These are phyloP conservation scores for Acleris sparsana DNA, from an alignment of 2,888 invertebrate species.

Conservation along the genomic window DNA sequence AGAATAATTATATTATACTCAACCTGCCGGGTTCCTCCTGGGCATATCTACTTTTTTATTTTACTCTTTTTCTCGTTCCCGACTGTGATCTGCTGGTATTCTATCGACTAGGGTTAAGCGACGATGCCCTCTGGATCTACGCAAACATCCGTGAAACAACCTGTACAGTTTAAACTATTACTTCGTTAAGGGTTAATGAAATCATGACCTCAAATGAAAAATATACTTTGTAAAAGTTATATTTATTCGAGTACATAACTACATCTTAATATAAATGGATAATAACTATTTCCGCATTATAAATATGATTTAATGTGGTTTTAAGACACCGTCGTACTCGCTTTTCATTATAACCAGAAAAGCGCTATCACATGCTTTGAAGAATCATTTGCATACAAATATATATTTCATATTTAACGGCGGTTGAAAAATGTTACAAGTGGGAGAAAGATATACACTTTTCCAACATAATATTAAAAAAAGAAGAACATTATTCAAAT, in stretches of 20 bases:
- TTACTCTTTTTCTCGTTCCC: too few relatives aligned
- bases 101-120: too few relatives aligned
- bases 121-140: too few relatives aligned
- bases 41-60: too few relatives aligned
- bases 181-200: too few relatives aligned
- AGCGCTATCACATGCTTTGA: slow-evolving; percentile 75
- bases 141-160: too few relatives aligned
- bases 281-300: slow-evolving; percentile 81
- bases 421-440: slow-evolving; percentile 56
- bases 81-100: too few relatives aligned
- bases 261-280: slow-evolving; percentile 83
- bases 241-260: slow-evolving; percentile 85
- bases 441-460: slow-evolving; percentile 60
- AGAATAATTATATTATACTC: too few relatives aligned
- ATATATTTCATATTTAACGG: slow-evolving; percentile 64
- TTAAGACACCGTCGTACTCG: slow-evolving; percentile 69
- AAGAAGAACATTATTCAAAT: slow-evolving; percentile 51
- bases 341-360: slow-evolving; percentile 62
- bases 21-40: too few relatives aligned
- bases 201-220: slow-evolving; percentile 45
- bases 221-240: slow-evolving; percentile 77
- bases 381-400: slow-evolving; percentile 71
- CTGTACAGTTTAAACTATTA: too few relatives aligned
- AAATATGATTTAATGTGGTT: slow-evolving; percentile 79
- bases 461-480: slow-evolving; percentile 38